Percentiles rank a stretch among this genome's conserved stretches.
Evolutionary conservation across 2,888 invertebrate genomes (phyloP).

Genomic region (Emesis russula): DNA sequence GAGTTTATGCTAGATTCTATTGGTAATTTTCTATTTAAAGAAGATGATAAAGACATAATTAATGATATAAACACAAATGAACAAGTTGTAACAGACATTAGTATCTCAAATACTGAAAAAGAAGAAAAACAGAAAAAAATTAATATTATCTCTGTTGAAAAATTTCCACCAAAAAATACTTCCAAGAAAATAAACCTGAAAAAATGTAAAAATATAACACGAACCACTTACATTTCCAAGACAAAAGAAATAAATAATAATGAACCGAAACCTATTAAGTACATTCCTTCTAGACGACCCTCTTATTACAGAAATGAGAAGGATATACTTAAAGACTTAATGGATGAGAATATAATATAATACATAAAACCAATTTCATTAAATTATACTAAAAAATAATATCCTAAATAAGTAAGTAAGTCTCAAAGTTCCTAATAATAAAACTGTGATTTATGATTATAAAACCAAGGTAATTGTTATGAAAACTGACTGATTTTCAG

Average conservation of each 20-base stretch:
- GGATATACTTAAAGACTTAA: not conserved
- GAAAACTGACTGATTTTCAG: too few relatives aligned
- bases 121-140: not conserved
- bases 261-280: conserved; percentile 5
- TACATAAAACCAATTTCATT: too few relatives aligned
- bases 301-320: not conserved
- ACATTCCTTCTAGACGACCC: not conserved
- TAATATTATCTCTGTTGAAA: not conserved
- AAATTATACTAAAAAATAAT: too few relatives aligned
- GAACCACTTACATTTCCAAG: not conserved
- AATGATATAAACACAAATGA: not conserved
- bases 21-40: not conserved
- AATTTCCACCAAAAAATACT: not conserved
- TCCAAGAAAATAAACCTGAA: not conserved
- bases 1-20: not conserved
- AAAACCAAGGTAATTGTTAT: too few relatives aligned
- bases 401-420: too few relatives aligned
- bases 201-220: not conserved
- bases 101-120: not conserved
- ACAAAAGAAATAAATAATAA: not conserved
- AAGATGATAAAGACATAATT: not conserved
- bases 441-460: too few relatives aligned
- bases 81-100: not conserved
- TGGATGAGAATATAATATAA: not conserved
- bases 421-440: too few relatives aligned